Base-by-base conservation (phyloP, 1,140 invertebrate species). In the Drosophila ercepeae region DNA sequence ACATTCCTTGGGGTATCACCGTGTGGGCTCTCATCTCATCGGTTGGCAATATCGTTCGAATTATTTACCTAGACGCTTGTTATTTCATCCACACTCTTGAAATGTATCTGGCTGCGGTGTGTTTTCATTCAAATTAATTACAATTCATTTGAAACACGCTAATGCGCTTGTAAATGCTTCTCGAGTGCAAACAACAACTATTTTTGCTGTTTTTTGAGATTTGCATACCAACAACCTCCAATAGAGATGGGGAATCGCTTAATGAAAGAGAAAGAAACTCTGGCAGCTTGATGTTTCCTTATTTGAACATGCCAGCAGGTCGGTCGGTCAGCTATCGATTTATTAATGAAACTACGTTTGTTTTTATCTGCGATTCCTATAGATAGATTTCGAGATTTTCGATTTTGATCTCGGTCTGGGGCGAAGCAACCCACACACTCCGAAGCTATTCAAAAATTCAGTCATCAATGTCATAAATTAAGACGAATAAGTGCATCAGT, bases 111-210 rank as follows among this genome's bases (percentile, higher is more conserved):
- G 48, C 34, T 16, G 14, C 13, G 41, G 13, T 58, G 64, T 41
- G 54, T 52, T 50, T 81, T 75, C 78, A 81, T 84, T 86, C 74
- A 71, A 53, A 78, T 89, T 82, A 88, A 89, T 89, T 78, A 88
- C 69, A 71, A 75, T 70, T 78, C 77, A 88, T 81, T 86, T 71
- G 57, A 75, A 67, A 88, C 82, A 88, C 77, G 69, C 73, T 86
- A 69, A 55, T 52, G 63, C 54, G 54, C 68, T 53, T 79, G 63
- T 81, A 65, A 81, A 58, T 50, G 67, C 42, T 65, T 53, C 25
- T 42, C 44, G 57, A 68, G 60, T 63, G 49, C 68, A 73, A 54
- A 57, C 45, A 59, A 55, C 36, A 29, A 88, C 81, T 86, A 75
- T 73, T 84, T 25, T 78, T 65, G 50, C 36, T 21, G 2, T 2